Evolutionary conservation across 2,888 invertebrate genomes (phyloP), one percentile per base, ranked within the genome.

Genomic region (Gerris lacustris): DNA sequence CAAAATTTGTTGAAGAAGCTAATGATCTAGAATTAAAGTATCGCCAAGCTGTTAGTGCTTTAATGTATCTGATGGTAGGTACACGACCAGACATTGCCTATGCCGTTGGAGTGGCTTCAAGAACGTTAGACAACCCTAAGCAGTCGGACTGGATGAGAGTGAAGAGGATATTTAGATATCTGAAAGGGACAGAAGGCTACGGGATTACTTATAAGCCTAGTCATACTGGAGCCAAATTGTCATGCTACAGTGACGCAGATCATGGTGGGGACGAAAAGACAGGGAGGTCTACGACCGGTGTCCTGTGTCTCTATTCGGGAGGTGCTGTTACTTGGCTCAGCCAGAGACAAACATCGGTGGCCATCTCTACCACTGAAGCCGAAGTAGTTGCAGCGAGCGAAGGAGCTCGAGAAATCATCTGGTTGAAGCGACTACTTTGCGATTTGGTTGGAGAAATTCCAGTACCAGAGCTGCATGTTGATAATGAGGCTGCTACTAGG

Each of bases 371-470:
- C 31, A 72, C 72, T 0, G 78, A 78, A 68, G 76, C 77, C 5
- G 77, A 79, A 66, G 76, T 75, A 66, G 73, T 78, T 18, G 77
- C 78, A 6, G 70, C 77, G 7, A 73, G 73, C 44, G 72, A 74
- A 44, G 75, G 76, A 6, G 73, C 74, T 0, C 76, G 75, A 70
- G 77, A 78, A 71, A 68, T 73, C 2, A 63, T 76, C 0, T 77
- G 77, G 77, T 64, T 76, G 31, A 72, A 73, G 18, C 69, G 72
- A 47, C 69, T 78, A 18, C 31, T 77, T n/a, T 15, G 62, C 15
- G 75, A 75, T 31, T 31, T 31, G 31, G 31, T 31, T 4, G 31
- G 31, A 31, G 31, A 31, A 31, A 31, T 31, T 31, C 31, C 31
- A 31, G 31, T 31, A 31, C 62, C 62, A 62, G 62, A 62, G 62